phyloP scores from a whole-genome alignment of 2,888 invertebrate species.

The Megalurothrips usitatus region DNA sequence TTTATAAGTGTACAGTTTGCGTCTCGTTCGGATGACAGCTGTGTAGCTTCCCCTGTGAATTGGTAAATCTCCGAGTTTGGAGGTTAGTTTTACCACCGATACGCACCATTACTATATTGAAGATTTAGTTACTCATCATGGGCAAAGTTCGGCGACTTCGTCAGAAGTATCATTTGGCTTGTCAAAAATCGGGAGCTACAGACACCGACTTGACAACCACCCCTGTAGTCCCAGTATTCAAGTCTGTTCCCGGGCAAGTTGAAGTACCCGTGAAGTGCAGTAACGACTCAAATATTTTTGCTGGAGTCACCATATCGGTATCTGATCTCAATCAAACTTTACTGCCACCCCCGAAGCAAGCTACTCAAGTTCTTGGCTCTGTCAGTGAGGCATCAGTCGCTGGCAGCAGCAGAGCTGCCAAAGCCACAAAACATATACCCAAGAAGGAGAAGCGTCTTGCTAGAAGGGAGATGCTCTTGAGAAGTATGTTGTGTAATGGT shows the following conservation, averaged over 20 bases:
- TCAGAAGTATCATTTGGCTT: neutral
- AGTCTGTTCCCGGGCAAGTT: neutral
- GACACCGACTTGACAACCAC: neutral
- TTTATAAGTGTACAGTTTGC: no score
- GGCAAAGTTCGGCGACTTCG: neutral
- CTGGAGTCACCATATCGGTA: neutral
- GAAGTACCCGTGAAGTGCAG: neutral
- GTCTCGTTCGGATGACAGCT: no score
- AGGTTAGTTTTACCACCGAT: no score
- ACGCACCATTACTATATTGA: no score
- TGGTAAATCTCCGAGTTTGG: no score
- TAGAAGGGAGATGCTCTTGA: neutral
- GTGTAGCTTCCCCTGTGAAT: no score
- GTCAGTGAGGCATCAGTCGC: neutral
- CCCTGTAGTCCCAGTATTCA: neutral
- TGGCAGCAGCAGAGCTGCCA: neutral
- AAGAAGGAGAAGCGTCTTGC: neutral
- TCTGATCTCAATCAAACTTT: neutral
- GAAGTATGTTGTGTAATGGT: constrained; percentile 9
- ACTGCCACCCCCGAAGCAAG: neutral
- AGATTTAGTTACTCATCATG: neutral
- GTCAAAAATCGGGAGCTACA: neutral
- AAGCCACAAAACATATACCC: neutral
- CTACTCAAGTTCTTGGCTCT: neutral
- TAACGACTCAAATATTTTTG: neutral